These are phyloP conservation scores for Trialeurodes vaporariorum DNA, from an alignment of 1,140 invertebrate genomes.

Conservation along the genomic window DNA sequence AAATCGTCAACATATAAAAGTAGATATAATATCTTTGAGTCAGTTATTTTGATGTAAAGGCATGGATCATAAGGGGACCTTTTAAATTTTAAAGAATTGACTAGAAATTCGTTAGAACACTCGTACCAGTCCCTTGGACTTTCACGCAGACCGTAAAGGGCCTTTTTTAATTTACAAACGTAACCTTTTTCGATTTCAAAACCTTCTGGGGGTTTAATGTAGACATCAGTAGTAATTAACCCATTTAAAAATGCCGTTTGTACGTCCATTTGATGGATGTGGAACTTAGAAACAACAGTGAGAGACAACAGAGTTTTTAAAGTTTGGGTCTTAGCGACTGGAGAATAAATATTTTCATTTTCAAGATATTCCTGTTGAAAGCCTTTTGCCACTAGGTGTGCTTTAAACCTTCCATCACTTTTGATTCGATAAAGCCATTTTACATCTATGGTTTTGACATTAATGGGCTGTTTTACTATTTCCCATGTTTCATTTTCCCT, in stretches of 20 bases:
- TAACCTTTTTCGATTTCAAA: constrained; percentile 11
- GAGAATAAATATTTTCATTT: constrained; percentile 32
- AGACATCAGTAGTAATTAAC: constrained; percentile 27
- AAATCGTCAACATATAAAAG: neutral
- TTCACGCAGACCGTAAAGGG: constrained; percentile 29
- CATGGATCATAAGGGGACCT: neutral
- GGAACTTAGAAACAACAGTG: constrained; percentile 28
- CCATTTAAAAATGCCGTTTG: constrained; percentile 36
- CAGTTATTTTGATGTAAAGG: neutral
- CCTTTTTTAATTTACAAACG: constrained; percentile 27
- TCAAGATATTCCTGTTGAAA: constrained; percentile 16
- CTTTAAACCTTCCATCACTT: constrained; percentile 9
- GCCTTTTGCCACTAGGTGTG: constrained; percentile 11
- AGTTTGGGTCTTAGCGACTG: constrained; percentile 30
- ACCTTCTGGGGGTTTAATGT: constrained; percentile 28
- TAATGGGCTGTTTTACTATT: no score
- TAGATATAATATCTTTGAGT: neutral
- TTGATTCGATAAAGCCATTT: constrained; percentile 24
- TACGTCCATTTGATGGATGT: constrained; percentile 32
- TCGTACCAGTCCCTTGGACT: constrained; percentile 24
- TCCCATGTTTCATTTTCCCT: no score
- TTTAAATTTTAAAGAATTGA: constrained; percentile 10
- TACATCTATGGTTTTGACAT: no score
- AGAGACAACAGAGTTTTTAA: constrained; percentile 33
- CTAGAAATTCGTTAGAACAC: constrained; percentile 29